These are phyloP conservation scores for Amitus sp. DNA, from an alignment of 2,888 invertebrate species.

Conservation along the genomic window DNA sequence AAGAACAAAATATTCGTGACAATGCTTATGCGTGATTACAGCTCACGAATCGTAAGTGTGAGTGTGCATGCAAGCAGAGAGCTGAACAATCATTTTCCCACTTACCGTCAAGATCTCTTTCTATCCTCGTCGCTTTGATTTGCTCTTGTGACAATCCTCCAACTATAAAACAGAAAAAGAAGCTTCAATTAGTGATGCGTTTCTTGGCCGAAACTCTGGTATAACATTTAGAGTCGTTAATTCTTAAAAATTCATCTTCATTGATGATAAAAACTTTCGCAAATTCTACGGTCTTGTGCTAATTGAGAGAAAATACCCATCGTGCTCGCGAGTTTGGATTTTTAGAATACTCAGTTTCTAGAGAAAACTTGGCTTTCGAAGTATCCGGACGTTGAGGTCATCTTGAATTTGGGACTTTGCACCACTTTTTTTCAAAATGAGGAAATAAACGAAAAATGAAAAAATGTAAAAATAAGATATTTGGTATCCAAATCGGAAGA, in stretches of 20 bases:
- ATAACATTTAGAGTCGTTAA: neutral
- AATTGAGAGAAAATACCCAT: neutral
- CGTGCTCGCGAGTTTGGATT: too few relatives aligned
- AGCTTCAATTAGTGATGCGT: constrained; percentile 1
- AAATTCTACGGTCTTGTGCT: neutral
- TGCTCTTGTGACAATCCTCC: constrained; percentile 38
- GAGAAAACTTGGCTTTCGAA: constrained; percentile 4
- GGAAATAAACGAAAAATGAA: too few relatives aligned
- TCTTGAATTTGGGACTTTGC: too few relatives aligned
- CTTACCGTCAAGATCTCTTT: constrained; percentile 60
- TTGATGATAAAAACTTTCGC: neutral
- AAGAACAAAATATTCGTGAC: constrained; percentile 1
- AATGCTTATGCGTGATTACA: constrained; percentile 26
- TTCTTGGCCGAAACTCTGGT: neutral
- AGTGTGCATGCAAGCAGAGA: constrained; percentile 27
- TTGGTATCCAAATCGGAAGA: too few relatives aligned
- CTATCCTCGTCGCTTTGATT: constrained; percentile 48
- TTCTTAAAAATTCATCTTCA: neutral
- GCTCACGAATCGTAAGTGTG: constrained; percentile 19
- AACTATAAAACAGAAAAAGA: too few relatives aligned
- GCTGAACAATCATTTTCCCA: constrained; percentile 18
- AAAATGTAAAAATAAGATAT: too few relatives aligned
- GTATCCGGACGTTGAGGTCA: constrained; percentile 9
- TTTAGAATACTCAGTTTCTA: too few relatives aligned
- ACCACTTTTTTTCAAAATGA: too few relatives aligned